A percentile compares a stretch with the other conserved stretches of the same genome.
phyloP scores from a whole-genome alignment of 1,140 invertebrate genomes.

The Drosophila ercepeae region DNA sequence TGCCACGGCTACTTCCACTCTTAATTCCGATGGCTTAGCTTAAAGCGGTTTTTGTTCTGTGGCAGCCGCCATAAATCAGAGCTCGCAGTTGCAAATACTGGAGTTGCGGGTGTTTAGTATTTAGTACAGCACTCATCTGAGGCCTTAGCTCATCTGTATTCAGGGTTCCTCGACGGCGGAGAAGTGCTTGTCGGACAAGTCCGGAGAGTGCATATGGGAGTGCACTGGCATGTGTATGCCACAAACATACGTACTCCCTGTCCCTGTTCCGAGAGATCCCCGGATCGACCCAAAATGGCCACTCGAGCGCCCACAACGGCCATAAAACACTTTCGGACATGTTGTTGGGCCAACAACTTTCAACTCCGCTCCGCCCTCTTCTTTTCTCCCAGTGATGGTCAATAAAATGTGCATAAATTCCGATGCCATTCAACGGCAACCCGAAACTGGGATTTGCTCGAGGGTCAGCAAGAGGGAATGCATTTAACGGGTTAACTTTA shows the following conservation, averaged over 20 bases:
- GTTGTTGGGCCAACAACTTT: constrained; percentile 67
- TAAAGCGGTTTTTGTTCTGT: constrained; percentile 12
- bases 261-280: neutral
- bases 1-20: constrained; percentile 17
- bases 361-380: constrained; percentile 39
- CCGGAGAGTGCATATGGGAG: constrained; percentile 58
- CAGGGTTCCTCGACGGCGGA: constrained; percentile 47
- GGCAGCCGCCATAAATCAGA: constrained; percentile 54
- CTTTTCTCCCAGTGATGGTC: constrained; percentile 68
- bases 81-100: constrained; percentile 34
- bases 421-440: constrained; percentile 54
- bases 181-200: constrained; percentile 74
- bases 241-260: constrained; percentile 7
- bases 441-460: constrained; percentile 25
- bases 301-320: constrained; percentile 73
- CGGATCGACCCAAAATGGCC: constrained; percentile 66
- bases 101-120: constrained; percentile 41
- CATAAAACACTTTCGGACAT: constrained; percentile 81
- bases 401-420: constrained; percentile 81
- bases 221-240: constrained; percentile 35
- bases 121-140: constrained; percentile 43
- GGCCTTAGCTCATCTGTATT: constrained; percentile 61
- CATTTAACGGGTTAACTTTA: constrained; percentile 38
- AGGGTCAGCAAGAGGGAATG: constrained; percentile 6
- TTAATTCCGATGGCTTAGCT: constrained; percentile 46